These are phyloP conservation scores for Andricus curvator DNA, from an alignment of 2,888 invertebrate genomes.

Conservation along the genomic window DNA sequence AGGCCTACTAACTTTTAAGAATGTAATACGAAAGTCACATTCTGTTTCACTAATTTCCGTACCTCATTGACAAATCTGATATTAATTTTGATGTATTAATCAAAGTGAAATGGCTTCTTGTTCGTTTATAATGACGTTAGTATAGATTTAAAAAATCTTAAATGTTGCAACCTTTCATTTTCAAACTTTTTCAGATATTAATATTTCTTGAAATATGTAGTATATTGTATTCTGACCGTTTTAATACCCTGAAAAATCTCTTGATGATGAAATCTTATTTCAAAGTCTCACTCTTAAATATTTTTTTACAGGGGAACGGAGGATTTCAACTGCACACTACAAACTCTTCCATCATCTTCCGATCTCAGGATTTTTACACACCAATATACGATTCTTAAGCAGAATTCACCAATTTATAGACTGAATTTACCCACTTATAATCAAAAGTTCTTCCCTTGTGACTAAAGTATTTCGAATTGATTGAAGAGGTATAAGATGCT, in stretches of 20 bases:
- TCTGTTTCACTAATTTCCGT: too few species aligned
- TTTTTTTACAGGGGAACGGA: neutral
- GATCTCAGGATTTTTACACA: neutral
- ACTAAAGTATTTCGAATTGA: neutral
- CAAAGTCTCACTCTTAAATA: neutral
- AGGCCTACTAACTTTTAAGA: too few species aligned
- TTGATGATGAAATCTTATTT: neutral
- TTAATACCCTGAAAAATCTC: neutral
- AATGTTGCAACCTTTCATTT: neutral
- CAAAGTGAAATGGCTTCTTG: too few species aligned
- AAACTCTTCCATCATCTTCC: slow-evolving; percentile 15
- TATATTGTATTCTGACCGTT: too few species aligned
- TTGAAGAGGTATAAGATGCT: neutral
- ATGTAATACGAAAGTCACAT: too few species aligned
- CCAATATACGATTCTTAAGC: neutral
- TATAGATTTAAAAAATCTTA: neutral
- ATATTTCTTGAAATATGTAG: neutral
- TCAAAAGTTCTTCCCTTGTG: neutral
- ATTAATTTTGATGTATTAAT: too few species aligned
- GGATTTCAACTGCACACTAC: neutral
- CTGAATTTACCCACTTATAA: neutral
- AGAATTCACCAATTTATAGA: neutral
- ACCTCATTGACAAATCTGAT: too few species aligned
- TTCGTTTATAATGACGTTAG: neutral
- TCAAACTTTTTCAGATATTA: neutral